phyloP scores from a whole-genome alignment of 2,888 invertebrate species.

The Crepidodera aurea region DNA sequence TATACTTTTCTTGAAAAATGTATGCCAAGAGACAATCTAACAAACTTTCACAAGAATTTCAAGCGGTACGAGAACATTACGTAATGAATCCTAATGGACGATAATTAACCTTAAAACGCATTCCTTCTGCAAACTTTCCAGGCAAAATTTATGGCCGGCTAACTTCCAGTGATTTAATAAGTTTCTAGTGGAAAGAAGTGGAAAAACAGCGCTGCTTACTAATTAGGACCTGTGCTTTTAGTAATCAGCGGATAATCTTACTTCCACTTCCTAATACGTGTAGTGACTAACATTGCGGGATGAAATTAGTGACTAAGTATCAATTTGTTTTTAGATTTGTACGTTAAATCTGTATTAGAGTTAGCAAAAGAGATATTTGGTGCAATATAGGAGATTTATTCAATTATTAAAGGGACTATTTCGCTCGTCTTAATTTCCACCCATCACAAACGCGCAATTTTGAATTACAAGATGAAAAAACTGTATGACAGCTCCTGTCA shows the following conservation, averaged over 20 bases:
- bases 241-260: slow-evolving; percentile 10
- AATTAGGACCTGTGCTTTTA: slow-evolving; percentile 23
- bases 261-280: slow-evolving; percentile 5
- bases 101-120: slow-evolving; percentile 26
- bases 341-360: too few relatives aligned
- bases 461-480: too few relatives aligned
- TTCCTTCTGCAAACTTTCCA: slow-evolving; percentile 17
- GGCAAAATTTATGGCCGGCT: slow-evolving; percentile 17
- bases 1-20: neutral
- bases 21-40: neutral
- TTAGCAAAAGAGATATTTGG: too few relatives aligned
- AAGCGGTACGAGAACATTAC: neutral
- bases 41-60: neutral
- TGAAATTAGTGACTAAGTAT: neutral
- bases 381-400: too few relatives aligned
- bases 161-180: slow-evolving; percentile 29
- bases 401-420: too few relatives aligned
- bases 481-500: too few relatives aligned
- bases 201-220: slow-evolving; percentile 25
- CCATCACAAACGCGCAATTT: too few relatives aligned
- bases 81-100: slow-evolving; percentile 21
- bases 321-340: too few relatives aligned
- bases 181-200: slow-evolving; percentile 19
- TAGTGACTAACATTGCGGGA: neutral
- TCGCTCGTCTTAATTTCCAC: too few relatives aligned